These are phyloP conservation scores for Eupristina koningsbergeri DNA, from an alignment of 1,140 invertebrate genomes.

Conservation along the genomic window DNA sequence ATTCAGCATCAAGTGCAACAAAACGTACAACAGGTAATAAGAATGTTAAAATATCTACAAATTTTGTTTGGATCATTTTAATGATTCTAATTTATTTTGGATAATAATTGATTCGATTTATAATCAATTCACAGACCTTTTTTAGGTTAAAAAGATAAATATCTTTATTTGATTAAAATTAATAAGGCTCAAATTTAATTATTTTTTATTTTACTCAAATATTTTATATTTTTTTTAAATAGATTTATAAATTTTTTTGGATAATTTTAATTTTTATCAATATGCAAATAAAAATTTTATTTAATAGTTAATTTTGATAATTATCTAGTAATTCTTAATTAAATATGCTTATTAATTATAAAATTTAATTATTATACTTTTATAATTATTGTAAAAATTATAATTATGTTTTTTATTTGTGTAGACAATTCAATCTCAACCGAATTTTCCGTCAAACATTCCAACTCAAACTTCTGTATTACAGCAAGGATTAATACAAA, in stretches of 20 bases:
- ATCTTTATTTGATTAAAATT: not conserved
- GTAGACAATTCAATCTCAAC: conserved; percentile 39
- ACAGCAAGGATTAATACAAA: conserved; percentile 33
- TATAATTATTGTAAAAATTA: not conserved
- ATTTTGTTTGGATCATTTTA: conserved; percentile 46
- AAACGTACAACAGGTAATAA: conserved; percentile 56
- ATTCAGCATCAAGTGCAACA: conserved; percentile 58
- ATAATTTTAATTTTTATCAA: no score
- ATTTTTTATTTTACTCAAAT: not conserved
- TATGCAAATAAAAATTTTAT: no score
- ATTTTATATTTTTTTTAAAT: not conserved
- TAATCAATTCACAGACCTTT: not conserved
- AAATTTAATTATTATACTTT: no score
- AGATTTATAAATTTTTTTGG: no score
- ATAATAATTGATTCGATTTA: no score
- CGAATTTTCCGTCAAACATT: conserved; percentile 50
- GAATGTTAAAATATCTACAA: conserved; percentile 47
- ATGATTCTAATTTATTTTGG: not conserved
- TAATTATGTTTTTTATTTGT: not conserved
- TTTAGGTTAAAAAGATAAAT: not conserved
- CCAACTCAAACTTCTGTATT: conserved; percentile 48
- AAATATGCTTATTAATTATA: no score
- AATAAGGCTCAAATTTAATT: conserved; percentile 1
- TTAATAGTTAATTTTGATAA: no score
- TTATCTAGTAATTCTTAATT: no score